Percentiles rank a stretch among this genome's conserved stretches.
phyloP scores from a whole-genome alignment of 2,113 vertebrate species.

The Atlantisia rogersi region DNA sequence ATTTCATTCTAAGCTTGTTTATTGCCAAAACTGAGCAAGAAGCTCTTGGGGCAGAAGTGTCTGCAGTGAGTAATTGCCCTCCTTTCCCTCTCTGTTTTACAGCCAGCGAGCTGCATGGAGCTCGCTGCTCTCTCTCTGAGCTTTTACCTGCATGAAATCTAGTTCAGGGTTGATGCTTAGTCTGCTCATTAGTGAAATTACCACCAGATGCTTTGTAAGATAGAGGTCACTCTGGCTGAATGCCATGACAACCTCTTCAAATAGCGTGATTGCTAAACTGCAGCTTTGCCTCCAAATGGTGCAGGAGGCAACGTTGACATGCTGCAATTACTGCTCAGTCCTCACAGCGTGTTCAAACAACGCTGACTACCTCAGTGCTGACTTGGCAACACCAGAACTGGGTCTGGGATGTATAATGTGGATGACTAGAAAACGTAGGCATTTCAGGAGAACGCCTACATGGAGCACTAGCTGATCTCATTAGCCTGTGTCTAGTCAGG shows the following conservation, averaged over 20 bases:
- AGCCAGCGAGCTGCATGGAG: neutral
- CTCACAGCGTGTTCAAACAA: neutral
- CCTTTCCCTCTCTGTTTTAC: neutral
- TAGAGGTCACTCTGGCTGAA: conserved; percentile 58
- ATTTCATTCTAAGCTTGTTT: neutral
- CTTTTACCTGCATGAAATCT: conserved; percentile 68
- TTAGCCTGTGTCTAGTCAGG: neutral
- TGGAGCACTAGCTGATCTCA: neutral
- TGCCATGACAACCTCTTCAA: conserved; percentile 11
- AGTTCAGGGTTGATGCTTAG: conserved; percentile 67
- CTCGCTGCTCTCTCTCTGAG: neutral
- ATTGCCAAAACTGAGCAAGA: neutral
- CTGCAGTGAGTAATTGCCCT: neutral
- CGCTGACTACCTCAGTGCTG: neutral
- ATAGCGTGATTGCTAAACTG: neutral
- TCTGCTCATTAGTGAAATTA: conserved; percentile 60
- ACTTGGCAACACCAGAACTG: neutral
- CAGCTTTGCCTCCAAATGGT: conserved; percentile 44
- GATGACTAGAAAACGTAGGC: neutral
- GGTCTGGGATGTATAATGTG: neutral
- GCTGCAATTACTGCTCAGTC: neutral
- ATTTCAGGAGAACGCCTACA: neutral
- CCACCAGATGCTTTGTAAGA: conserved; percentile 73
- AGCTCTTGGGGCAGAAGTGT: neutral
- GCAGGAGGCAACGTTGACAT: conserved; percentile 34